Base-by-base conservation (phyloP, 2,888 invertebrate genomes). In the Lasius platythorax region DNA sequence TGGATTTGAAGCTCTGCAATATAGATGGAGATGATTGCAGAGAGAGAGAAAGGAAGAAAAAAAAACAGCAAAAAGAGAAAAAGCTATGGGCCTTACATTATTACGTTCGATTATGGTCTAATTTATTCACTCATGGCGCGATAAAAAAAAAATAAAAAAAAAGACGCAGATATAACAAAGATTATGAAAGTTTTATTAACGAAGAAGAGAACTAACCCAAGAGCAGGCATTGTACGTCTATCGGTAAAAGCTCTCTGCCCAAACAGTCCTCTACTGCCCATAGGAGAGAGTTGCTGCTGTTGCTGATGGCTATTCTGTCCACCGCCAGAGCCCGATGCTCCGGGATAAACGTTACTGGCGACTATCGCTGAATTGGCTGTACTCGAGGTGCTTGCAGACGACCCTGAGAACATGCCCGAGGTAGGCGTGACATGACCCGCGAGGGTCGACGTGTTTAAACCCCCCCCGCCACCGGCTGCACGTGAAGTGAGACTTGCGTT, bases 221-320 rank as follows among this genome's bases (percentile, higher is more conserved):
- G 94, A 90, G 95, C 96, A 91, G 96, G 96, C 95, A 97, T 96
- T 82, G 96, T 96, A 93, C 96, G 96, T 95, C 98, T 97, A 93
- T 98, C 96, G 74, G 97, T 96, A 95, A 98, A 97, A 89, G 97
- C 96, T 94, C 98, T 96, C 95, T 98, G 98, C 89, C 97, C 97
- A 94, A 98, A 98, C 88, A 98, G 96, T 95, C 95, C 95, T 95
- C 96, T 94, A 95, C 95, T 96, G 90, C 96, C 96, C 95, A 96
- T 96, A 92, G 96, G 96, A 92, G 96, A 96, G 90, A 96, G 94
- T 94, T 96, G 96, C 90, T 96, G 96, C 88, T 95, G 96, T 92
- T 96, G 96, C 90, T 95, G 95, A 91, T 95, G 93, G 67, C 84
- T 91, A 87, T 93, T 95, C 92, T 95, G 96, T 91, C 95, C 94